phyloP scores from a whole-genome alignment of 2,888 invertebrate species.

The Aleiodes testaceus region DNA sequence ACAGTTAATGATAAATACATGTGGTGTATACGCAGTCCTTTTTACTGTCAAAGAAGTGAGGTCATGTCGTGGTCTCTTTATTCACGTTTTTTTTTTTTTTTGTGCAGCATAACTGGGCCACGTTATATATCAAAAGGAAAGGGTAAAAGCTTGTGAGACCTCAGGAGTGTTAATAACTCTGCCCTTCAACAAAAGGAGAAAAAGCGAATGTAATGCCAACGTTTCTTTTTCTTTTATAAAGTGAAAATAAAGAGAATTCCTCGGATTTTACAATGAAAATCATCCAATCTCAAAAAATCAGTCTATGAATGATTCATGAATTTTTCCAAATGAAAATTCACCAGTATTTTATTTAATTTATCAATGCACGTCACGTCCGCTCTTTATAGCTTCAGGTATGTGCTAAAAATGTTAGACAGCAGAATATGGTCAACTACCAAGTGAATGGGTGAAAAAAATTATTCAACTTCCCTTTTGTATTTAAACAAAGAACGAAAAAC shows the following conservation, averaged over 20 bases:
- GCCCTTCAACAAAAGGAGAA: slow-evolving; percentile 3
- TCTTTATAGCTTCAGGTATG: slow-evolving; percentile 17
- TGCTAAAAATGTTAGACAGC: neutral
- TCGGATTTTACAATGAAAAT: no score
- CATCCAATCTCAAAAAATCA: no score
- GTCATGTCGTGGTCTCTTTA: slow-evolving; percentile 1
- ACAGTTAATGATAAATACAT: slow-evolving; percentile 10
- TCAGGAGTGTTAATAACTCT: slow-evolving; percentile 12
- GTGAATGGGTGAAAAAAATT: slow-evolving; percentile 19
- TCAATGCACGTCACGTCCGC: slow-evolving; percentile 18
- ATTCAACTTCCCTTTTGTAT: neutral
- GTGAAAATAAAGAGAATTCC: neutral
- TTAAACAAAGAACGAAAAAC: neutral
- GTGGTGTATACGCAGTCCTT: slow-evolving; percentile 1
- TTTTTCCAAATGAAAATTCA: neutral
- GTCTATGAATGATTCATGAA: slow-evolving; percentile 12
- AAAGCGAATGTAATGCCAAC: no score
- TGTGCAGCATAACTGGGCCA: slow-evolving; percentile 17
- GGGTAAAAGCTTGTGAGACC: slow-evolving; percentile 2
- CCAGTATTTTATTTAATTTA: slow-evolving; percentile 1
- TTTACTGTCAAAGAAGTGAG: slow-evolving; percentile 9
- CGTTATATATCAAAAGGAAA: slow-evolving; percentile 25
- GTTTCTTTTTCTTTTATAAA: neutral
- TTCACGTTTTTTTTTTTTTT: slow-evolving; percentile 16
- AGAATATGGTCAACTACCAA: neutral